Evolutionary conservation across 2,888 invertebrate species (phyloP).

Genomic region (Acronicta leporina): DNA sequence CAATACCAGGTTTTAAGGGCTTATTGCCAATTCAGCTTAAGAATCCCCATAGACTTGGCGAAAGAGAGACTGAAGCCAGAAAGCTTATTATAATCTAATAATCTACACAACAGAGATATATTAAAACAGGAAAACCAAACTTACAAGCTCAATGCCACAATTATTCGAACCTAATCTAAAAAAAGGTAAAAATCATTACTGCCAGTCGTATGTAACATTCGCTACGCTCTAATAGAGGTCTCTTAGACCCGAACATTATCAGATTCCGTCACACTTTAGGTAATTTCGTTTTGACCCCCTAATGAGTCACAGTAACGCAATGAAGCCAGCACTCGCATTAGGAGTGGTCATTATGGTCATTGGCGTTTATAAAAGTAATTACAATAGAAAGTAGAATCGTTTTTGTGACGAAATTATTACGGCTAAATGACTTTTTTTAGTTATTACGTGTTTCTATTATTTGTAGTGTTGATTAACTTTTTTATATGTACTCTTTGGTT

Average conservation of each 20-base stretch:
- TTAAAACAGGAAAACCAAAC: constrained; percentile 2
- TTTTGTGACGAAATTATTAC: constrained; percentile 70
- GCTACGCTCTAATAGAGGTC: constrained; percentile 69
- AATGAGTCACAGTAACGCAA: constrained; percentile 83
- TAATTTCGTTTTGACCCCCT: constrained; percentile 77
- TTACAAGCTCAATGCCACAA: constrained; percentile 2
- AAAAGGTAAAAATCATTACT: constrained; percentile 54
- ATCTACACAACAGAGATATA: no score
- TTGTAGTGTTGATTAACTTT: constrained; percentile 40
- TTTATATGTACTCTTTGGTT: constrained; percentile 14
- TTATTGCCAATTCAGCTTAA: no score
- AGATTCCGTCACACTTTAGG: constrained; percentile 85
- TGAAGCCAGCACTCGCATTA: constrained; percentile 76
- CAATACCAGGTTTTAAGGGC: no score
- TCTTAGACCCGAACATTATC: constrained; percentile 78
- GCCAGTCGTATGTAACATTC: constrained; percentile 62
- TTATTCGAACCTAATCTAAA: constrained; percentile 23
- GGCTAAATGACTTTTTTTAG: constrained; percentile 49
- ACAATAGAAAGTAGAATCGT: constrained; percentile 71
- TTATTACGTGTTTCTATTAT: constrained; percentile 51
- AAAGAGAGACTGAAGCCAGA: no score
- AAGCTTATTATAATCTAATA: no score
- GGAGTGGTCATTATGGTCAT: constrained; percentile 73
- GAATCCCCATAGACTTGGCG: no score
- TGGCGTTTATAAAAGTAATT: constrained; percentile 79